phyloP scores from a whole-genome alignment of 1,140 invertebrate species.

The Pseudomyrmex flavicornis region DNA sequence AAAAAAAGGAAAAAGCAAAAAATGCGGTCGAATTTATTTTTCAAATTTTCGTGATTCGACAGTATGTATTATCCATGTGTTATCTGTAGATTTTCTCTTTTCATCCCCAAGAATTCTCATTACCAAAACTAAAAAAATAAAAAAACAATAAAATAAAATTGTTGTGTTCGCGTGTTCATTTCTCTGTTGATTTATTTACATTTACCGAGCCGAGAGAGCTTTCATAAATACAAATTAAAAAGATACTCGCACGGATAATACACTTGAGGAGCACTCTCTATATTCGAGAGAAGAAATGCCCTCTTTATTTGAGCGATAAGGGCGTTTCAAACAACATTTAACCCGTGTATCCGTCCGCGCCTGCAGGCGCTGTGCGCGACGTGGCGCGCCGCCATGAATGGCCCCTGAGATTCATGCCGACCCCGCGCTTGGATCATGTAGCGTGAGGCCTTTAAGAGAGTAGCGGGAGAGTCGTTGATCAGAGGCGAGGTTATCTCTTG shows the following conservation, averaged over 20 bases:
- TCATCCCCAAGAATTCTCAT: too few relatives aligned
- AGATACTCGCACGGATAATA: background rate
- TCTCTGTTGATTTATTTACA: background rate
- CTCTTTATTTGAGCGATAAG: conserved; percentile 12
- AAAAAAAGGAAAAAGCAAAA: too few relatives aligned
- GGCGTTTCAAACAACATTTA: conserved; percentile 9
- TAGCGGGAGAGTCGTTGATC: conserved; percentile 72
- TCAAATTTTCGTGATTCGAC: too few relatives aligned
- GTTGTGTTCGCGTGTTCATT: too few relatives aligned
- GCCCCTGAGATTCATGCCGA: conserved; percentile 66
- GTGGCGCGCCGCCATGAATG: conserved; percentile 51
- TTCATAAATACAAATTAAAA: background rate
- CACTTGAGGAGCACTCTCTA: background rate
- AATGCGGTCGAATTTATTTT: too few relatives aligned
- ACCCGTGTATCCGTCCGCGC: conserved; percentile 44
- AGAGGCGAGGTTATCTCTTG: conserved; percentile 78
- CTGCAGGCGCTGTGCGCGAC: conserved; percentile 30
- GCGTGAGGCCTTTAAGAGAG: conserved; percentile 67
- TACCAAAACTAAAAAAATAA: too few relatives aligned
- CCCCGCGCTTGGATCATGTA: conserved; percentile 67
- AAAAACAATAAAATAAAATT: too few relatives aligned
- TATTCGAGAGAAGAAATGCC: background rate
- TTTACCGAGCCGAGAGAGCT: background rate
- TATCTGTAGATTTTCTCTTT: too few relatives aligned
- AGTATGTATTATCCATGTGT: too few relatives aligned